Percentiles rank a stretch among this genome's conserved stretches.
Evolutionary conservation across 1,140 invertebrate species (phyloP).

Genomic region (Condylostylus longicornis): DNA sequence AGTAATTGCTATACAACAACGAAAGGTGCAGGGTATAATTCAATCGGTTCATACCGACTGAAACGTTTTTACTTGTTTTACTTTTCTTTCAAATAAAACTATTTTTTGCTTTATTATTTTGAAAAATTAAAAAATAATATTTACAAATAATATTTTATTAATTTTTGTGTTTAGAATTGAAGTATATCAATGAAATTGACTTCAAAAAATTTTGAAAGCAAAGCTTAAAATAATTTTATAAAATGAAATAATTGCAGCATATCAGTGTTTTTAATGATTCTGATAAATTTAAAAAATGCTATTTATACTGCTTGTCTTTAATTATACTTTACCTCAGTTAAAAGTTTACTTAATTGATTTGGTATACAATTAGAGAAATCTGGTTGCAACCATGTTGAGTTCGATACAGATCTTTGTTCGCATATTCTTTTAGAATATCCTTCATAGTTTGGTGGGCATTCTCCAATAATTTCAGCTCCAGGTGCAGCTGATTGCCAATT

Average conservation of each 20-base stretch:
- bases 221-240: no score
- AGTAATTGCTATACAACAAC: no score
- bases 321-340: constrained; percentile 43
- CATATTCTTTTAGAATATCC: constrained; percentile 39
- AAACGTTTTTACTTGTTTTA: no score
- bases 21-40: no score
- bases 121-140: no score
- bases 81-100: no score
- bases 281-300: constrained; percentile 7
- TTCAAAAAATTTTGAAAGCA: no score
- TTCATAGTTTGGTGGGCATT: constrained; percentile 40
- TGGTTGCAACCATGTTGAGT: constrained; percentile 52
- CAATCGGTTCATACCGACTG: no score
- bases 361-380: constrained; percentile 58
- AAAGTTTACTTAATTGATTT: constrained; percentile 44
- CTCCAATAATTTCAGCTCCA: constrained; percentile 39
- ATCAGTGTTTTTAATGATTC: background rate
- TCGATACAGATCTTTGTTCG: constrained; percentile 39
- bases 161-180: no score
- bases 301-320: background rate
- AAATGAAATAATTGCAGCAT: background rate
- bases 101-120: no score
- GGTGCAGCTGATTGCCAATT: constrained; percentile 47
- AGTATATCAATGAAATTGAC: no score
- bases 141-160: no score